These are phyloP conservation scores for Dusona sp. DNA, from an alignment of 2,888 invertebrate genomes.

Conservation along the genomic window DNA sequence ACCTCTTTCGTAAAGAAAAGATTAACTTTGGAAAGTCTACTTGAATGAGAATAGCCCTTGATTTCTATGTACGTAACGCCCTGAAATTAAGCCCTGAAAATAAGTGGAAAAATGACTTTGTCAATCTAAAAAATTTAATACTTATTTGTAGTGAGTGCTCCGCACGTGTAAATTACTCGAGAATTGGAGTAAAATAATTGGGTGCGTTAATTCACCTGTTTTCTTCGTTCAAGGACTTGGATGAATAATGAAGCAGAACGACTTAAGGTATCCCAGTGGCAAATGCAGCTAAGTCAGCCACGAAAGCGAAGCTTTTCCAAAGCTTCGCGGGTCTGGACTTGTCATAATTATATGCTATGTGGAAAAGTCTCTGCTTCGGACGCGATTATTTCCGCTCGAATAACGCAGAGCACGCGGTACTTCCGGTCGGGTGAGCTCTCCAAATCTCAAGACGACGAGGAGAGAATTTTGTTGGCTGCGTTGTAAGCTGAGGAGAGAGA, in stretches of 20 bases:
- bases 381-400: conserved; percentile 64
- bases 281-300: conserved; percentile 6
- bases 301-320: conserved; percentile 33
- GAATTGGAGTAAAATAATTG: conserved; percentile 54
- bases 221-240: neutral
- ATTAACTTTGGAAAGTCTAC: neutral
- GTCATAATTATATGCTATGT: conserved; percentile 61
- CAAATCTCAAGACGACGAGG: conserved; percentile 24
- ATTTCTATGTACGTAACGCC: neutral
- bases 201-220: conserved; percentile 56
- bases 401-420: conserved; percentile 46
- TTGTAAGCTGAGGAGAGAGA: conserved; percentile 18
- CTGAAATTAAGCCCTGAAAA: neutral
- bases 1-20: neutral
- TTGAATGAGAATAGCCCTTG: neutral
- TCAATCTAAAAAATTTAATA: neutral
- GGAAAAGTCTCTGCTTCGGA: conserved; percentile 64
- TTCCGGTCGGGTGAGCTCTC: conserved; percentile 59
- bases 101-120: neutral
- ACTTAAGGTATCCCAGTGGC: conserved; percentile 1
- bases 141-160: neutral
- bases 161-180: conserved; percentile 10
- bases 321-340: conserved; percentile 58
- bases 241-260: neutral
- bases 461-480: conserved; percentile 43